Percentiles rank a stretch among this genome's conserved stretches.
Conservation (phyloP, 2,888 invertebrate genomes). For the Drosophila tripunctata region DNA sequence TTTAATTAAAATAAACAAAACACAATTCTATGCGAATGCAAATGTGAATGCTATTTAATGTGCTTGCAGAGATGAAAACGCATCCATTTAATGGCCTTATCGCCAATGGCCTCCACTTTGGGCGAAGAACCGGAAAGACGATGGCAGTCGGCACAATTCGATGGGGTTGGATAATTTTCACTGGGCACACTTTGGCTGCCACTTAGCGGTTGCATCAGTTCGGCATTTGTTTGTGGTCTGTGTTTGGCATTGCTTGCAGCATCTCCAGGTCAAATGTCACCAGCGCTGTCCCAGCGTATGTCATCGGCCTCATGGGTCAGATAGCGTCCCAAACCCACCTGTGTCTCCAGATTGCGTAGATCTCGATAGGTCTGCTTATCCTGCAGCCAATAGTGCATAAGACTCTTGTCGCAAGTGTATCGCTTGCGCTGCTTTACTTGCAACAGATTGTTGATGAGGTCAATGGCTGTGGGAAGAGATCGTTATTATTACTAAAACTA, state of each 20-base stretch:
- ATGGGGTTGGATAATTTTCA: conserved; percentile 56
- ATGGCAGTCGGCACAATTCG: conserved; percentile 77
- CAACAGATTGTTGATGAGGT: conserved; percentile 97
- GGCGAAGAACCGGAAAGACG: conserved; percentile 81
- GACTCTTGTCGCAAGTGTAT: conserved; percentile 97
- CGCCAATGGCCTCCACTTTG: conserved; percentile 84
- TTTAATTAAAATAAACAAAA: background rate
- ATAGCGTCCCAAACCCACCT: conserved; percentile 91
- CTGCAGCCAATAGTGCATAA: conserved; percentile 98
- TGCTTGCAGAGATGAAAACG: conserved; percentile 84
- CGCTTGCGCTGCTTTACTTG: conserved; percentile 98
- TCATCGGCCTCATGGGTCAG: conserved; percentile 97
- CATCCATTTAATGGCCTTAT: conserved; percentile 84
- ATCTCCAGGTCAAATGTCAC: conserved; percentile 83
- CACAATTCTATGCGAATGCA: background rate
- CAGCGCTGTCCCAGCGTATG: conserved; percentile 89
- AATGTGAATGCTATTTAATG: conserved; percentile 72
- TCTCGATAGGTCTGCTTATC: conserved; percentile 98
- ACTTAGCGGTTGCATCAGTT: conserved; percentile 43
- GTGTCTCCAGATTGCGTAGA: conserved; percentile 89
- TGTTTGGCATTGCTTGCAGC: background rate
- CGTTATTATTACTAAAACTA: background rate
- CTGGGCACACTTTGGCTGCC: conserved; percentile 52
- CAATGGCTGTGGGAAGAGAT: conserved; percentile 88
- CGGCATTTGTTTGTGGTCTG: conserved; percentile 7